Evolutionary conservation across 2,797 vertebrate species (phyloP), one percentile per base, ranked within the genome.

Genomic region (Lophius americanus): DNA sequence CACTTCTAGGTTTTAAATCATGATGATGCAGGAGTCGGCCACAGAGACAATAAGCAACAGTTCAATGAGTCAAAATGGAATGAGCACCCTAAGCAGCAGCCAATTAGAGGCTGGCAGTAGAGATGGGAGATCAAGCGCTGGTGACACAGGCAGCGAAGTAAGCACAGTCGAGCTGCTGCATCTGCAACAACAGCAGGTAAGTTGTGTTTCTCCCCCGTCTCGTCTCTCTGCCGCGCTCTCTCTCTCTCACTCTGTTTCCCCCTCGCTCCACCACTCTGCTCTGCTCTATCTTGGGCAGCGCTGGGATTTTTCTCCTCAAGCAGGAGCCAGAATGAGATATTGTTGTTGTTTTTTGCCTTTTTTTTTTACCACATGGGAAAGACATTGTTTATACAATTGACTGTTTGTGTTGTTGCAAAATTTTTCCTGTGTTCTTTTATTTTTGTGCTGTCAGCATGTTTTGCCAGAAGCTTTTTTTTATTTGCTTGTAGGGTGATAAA

Each of bases 41-140:
- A 96, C 96, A 95, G 96, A 98, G 96, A 98, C 98, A 97, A 98
- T 98, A 99, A 98, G 96, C 97, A 98, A 98, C 97, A 98, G 96
- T 98, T 98, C 97, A 98, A 98, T 99, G 98, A 98, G 96, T 98
- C 97, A 98, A 96, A 99, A 99, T 99, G 98, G 98, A 98, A 96
- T 98, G 97, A 98, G 96, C 96, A 95, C 95, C 96, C 96, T 99
- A 95, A 97, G 96, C 97, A 88, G 88, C 89, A 97, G 96, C 98
- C 98, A 99, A 99, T 99, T 99, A 99, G 97, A 99, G 95, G 96
- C 96, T 96, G 96, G 96, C 96, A 96, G 95, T 96, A 96, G 98
- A 97, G 98, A 99, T 95, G 97, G 96, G 93, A 98, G 98, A 98
- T 96, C 97, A 96, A 98, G 97, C 95, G 96, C 88, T 85, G 90